Evolutionary conservation across 2,888 invertebrate genomes (phyloP).

Genomic region (Ernsta delagoae): DNA sequence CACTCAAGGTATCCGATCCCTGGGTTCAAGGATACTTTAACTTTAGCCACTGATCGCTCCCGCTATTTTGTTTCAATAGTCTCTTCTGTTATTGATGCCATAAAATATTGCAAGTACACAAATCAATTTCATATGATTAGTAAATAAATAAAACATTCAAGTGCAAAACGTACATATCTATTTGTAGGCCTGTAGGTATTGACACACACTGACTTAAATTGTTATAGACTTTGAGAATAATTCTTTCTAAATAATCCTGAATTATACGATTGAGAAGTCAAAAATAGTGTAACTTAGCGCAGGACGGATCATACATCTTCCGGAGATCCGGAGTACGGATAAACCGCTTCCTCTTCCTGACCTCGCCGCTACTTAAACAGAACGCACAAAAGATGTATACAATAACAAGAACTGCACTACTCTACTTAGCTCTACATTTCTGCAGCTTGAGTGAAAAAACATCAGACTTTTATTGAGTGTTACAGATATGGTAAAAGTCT

Average conservation of each 20-base stretch:
- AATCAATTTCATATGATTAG: too few relatives aligned
- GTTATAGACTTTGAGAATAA: too few relatives aligned
- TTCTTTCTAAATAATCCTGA: too few relatives aligned
- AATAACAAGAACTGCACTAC: conserved; percentile 45
- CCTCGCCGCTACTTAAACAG: conserved; percentile 68
- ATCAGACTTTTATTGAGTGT: too few relatives aligned
- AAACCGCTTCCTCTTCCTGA: conserved; percentile 82
- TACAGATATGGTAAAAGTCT: too few relatives aligned
- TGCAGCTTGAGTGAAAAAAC: not conserved
- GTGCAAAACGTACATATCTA: too few relatives aligned
- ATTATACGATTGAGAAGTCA: not conserved
- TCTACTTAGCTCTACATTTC: not conserved
- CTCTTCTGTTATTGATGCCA: too few relatives aligned
- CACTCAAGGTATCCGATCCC: not conserved
- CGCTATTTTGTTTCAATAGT: not conserved
- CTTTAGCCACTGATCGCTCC: not conserved
- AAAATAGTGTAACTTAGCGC: not conserved
- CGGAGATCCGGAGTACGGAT: conserved; percentile 80
- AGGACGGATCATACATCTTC: conserved; percentile 71
- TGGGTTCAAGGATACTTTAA: not conserved
- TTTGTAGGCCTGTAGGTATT: too few relatives aligned
- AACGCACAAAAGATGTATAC: conserved; percentile 68
- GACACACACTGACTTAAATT: too few relatives aligned
- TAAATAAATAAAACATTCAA: too few relatives aligned
- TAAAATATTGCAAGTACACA: too few relatives aligned